These are phyloP conservation scores for Imbricaverruca yamaguchii DNA, from an alignment of 2,888 invertebrate species.

Conservation along the genomic window DNA sequence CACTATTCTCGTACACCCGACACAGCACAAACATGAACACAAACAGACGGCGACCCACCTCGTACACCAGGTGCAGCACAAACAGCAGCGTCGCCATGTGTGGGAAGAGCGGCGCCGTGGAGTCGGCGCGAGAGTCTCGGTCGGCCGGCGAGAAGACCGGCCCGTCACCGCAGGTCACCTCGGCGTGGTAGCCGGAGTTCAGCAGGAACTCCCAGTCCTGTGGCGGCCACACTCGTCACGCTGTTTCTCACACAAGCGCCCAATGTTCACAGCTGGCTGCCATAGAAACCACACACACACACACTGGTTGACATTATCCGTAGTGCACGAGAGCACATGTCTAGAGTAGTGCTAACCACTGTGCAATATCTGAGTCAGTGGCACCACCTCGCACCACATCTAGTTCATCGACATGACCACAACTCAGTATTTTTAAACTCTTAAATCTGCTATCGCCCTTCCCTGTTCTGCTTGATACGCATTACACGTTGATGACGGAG, in stretches of 20 bases:
- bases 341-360: no score
- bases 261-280: no score
- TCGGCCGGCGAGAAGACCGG: background rate
- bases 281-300: constrained; percentile 47
- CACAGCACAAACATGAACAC: background rate
- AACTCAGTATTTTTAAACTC: no score
- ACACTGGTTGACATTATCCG: constrained; percentile 36
- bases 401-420: no score
- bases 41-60: constrained; percentile 44
- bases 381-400: no score
- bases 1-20: no score
- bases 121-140: constrained; percentile 46
- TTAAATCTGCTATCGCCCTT: no score
- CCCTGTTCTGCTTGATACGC: no score
- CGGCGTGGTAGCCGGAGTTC: constrained; percentile 50
- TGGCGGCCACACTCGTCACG: background rate
- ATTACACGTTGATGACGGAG: no score
- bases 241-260: no score
- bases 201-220: constrained; percentile 74
- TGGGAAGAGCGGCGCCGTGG: constrained; percentile 60
- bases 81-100: constrained; percentile 67
- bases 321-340: no score
- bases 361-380: no score
- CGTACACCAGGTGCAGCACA: constrained; percentile 78
- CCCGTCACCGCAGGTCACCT: constrained; percentile 6